Evolutionary conservation across 2,797 vertebrate genomes (phyloP).

Genomic region (Naso thynnoides): DNA sequence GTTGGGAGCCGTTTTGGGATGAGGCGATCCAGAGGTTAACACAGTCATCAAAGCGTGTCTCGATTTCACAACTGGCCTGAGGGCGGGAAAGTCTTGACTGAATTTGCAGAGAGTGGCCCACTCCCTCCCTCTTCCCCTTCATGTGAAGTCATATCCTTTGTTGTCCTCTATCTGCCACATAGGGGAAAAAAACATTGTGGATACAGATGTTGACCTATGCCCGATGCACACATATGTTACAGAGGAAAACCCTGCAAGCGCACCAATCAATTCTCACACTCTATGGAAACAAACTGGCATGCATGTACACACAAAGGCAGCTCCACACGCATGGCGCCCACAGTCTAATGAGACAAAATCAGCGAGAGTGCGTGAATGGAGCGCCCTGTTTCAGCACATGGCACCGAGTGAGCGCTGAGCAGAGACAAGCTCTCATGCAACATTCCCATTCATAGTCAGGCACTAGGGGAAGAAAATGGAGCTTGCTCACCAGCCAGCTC

Average conservation of each 20-base stretch:
- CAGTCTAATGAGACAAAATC: slow-evolving; percentile 64
- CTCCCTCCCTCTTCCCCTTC: slow-evolving; percentile 2
- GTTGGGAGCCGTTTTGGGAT: slow-evolving; percentile 15
- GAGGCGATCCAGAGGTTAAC: slow-evolving; percentile 16
- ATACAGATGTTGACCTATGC: slow-evolving; percentile 40
- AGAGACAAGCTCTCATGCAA: slow-evolving; percentile 64
- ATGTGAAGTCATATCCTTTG: slow-evolving; percentile 24
- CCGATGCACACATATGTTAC: slow-evolving; percentile 49
- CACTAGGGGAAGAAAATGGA: slow-evolving; percentile 55
- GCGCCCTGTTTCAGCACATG: slow-evolving; percentile 64
- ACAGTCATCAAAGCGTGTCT: slow-evolving; percentile 57
- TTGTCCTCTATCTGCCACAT: slow-evolving; percentile 9
- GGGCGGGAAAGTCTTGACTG: slow-evolving; percentile 45
- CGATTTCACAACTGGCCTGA: slow-evolving; percentile 61
- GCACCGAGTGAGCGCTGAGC: slow-evolving; percentile 43
- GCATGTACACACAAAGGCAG: slow-evolving; percentile 39
- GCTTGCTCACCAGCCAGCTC: slow-evolving; percentile 27
- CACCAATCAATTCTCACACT: slow-evolving; percentile 56
- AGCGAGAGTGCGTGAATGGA: slow-evolving; percentile 70
- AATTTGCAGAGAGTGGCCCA: slow-evolving; percentile 24
- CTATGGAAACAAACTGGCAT: slow-evolving; percentile 38
- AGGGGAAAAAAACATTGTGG: neutral
- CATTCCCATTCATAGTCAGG: slow-evolving; percentile 58
- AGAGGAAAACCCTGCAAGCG: slow-evolving; percentile 57
- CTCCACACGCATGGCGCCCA: slow-evolving; percentile 41